Base-by-base conservation (phyloP, 2,113 vertebrate species). In the Eurypyga helias region DNA sequence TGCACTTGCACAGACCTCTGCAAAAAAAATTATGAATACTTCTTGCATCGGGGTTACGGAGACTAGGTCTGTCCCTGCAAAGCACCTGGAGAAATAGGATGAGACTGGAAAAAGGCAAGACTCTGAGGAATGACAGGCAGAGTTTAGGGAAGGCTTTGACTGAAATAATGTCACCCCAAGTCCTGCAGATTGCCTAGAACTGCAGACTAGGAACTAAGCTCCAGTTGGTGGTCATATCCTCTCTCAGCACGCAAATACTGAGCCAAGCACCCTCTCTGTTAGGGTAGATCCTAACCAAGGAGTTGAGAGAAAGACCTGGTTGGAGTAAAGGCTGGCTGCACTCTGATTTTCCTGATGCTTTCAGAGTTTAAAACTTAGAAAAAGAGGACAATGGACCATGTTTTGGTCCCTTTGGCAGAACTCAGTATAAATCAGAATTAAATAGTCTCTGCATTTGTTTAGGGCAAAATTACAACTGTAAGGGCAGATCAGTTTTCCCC, bases 201-300 rank as follows among this genome's bases (percentile, higher is more conserved):
- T 5, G 41, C n/a, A 85, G 19, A 9, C 38, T 51, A 36, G 20
- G 26, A 86, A 52, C 20, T 24, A 57, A 79, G 16, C 7, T 77
- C 28, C 36, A 49, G 38, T 25, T 26, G 5, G 17, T 58, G 8
- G 34, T 67, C 41, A 87, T 64, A 62, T 28, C 33, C 8, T 6
- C 0, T 1, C 7, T 31, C 1, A 0, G 16, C 3, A 17, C 7
- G 1, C 55, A 71, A 70, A 60, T 60, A 19, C 31, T 51, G 17
- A 46, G 14, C 9, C 28, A 85, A 75, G 28, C 16, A 31, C 13
- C 2, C 6, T 72, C 8, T 33, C 17, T 75, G 10, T 16, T 54
- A 52, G 6, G 3, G 26, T n/a, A 55, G 24, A 55, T 62, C 43
- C 25, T 73, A 78, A 70, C 2, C 10, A 67, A 91, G 15, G 3